Evolutionary conservation across 2,888 invertebrate species (phyloP).

Genomic region (Acleris cristana): DNA sequence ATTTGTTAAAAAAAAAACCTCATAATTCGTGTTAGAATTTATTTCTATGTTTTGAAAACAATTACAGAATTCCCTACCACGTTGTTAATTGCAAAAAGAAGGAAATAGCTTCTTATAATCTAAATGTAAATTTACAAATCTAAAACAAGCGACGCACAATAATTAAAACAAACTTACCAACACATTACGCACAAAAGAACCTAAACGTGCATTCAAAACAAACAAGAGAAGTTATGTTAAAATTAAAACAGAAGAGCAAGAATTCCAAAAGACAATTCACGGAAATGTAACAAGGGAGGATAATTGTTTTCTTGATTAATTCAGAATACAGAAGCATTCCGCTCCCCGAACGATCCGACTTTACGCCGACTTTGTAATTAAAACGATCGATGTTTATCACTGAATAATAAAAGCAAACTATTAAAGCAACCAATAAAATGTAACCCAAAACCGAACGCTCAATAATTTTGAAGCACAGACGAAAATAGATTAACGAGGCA

Average conservation of each 20-base stretch:
- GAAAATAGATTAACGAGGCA: conserved; percentile 11
- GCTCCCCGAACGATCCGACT: conserved; percentile 41
- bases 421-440: conserved; percentile 30
- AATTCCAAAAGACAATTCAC: conserved; percentile 53
- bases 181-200: conserved; percentile 30
- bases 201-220: conserved; percentile 26
- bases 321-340: conserved; percentile 56
- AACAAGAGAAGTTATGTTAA: conserved; percentile 32
- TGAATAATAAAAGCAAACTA: conserved; percentile 29
- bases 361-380: conserved; percentile 33
- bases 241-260: conserved; percentile 42
- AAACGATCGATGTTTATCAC: conserved; percentile 31
- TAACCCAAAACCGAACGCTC: conserved; percentile 10
- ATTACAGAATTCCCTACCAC: too few species aligned
- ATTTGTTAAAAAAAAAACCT: too few species aligned
- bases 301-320: conserved; percentile 77
- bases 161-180: conserved; percentile 23
- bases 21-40: too few species aligned
- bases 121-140: conserved; percentile 18
- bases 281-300: conserved; percentile 60
- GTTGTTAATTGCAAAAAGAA: too few species aligned
- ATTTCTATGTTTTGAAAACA: too few species aligned
- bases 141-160: neutral
- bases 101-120: neutral
- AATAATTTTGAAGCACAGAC: conserved; percentile 15